A percentile compares a stretch with the other conserved stretches of the same genome.
Conservation (phyloP, 2,888 invertebrate species). For the Zele albiditarsus region DNA sequence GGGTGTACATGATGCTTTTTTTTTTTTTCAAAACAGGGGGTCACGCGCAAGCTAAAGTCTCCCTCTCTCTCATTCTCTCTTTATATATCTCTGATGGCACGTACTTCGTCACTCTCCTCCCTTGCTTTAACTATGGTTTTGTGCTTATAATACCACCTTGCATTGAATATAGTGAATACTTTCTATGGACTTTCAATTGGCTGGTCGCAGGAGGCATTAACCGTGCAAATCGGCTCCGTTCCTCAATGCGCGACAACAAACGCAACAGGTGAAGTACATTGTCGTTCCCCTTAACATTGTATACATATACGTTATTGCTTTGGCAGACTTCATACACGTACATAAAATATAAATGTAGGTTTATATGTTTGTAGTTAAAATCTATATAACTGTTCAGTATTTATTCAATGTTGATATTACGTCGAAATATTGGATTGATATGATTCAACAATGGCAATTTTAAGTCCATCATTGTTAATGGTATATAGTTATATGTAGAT, state of each 20-base stretch:
- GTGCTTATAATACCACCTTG: conserved; percentile 63
- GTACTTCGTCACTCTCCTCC: neutral
- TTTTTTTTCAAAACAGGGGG: conserved; percentile 42
- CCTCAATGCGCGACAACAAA: conserved; percentile 65
- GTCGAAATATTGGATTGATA: neutral
- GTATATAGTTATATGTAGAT: no score
- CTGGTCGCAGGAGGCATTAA: conserved; percentile 66
- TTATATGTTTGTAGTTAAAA: neutral
- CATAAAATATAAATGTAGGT: conserved; percentile 10
- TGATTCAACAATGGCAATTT: neutral
- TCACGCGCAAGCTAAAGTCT: conserved; percentile 41
- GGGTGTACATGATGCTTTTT: conserved; percentile 39
- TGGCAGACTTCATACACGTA: conserved; percentile 20
- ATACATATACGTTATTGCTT: conserved; percentile 23
- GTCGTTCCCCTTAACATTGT: conserved; percentile 39
- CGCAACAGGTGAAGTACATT: conserved; percentile 67
- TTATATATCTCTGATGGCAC: neutral
- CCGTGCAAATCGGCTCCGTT: conserved; percentile 68
- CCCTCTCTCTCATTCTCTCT: neutral
- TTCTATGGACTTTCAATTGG: conserved; percentile 64
- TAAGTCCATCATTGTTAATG: neutral
- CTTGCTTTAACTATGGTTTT: conserved; percentile 30
- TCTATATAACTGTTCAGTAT: neutral
- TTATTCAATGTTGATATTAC: neutral
- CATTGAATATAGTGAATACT: conserved; percentile 40